phyloP scores from a whole-genome alignment of 1,140 invertebrate genomes.

The Bemisia tabaci region DNA sequence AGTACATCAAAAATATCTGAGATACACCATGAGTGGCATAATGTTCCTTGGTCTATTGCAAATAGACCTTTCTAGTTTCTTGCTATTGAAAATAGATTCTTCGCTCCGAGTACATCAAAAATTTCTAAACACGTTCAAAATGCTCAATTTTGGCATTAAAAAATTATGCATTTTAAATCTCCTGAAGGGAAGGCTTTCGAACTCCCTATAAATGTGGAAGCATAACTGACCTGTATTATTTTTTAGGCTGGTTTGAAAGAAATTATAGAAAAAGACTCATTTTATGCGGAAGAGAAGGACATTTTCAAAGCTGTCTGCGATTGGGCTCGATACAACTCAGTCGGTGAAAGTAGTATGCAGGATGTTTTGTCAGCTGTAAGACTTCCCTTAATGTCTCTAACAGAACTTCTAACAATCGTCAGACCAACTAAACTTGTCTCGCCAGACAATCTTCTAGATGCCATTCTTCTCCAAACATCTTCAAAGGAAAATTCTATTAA shows the following conservation, averaged over 20 bases:
- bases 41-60: too few relatives aligned
- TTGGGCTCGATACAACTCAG: slow-evolving; percentile 66
- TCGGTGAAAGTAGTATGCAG: slow-evolving; percentile 13
- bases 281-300: slow-evolving; percentile 88
- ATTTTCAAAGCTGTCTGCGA: slow-evolving; percentile 79
- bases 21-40: too few relatives aligned
- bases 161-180: too few relatives aligned
- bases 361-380: slow-evolving; percentile 41
- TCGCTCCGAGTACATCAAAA: too few relatives aligned
- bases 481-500: slow-evolving; percentile 52
- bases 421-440: slow-evolving; percentile 70
- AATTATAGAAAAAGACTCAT: slow-evolving; percentile 82
- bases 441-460: slow-evolving; percentile 84
- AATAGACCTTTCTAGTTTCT: too few relatives aligned
- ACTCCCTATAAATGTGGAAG: too few relatives aligned
- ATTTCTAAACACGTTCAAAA: too few relatives aligned
- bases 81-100: too few relatives aligned
- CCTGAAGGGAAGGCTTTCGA: too few relatives aligned
- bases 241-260: slow-evolving; percentile 56
- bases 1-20: too few relatives aligned
- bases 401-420: slow-evolving; percentile 76
- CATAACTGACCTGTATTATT: slow-evolving; percentile 9
- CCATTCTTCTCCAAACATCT: slow-evolving; percentile 71
- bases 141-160: too few relatives aligned
- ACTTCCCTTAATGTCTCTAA: slow-evolving; percentile 71